phyloP scores from a whole-genome alignment of 2,113 vertebrate species.

The Machaerirhynchus nigripectus region DNA sequence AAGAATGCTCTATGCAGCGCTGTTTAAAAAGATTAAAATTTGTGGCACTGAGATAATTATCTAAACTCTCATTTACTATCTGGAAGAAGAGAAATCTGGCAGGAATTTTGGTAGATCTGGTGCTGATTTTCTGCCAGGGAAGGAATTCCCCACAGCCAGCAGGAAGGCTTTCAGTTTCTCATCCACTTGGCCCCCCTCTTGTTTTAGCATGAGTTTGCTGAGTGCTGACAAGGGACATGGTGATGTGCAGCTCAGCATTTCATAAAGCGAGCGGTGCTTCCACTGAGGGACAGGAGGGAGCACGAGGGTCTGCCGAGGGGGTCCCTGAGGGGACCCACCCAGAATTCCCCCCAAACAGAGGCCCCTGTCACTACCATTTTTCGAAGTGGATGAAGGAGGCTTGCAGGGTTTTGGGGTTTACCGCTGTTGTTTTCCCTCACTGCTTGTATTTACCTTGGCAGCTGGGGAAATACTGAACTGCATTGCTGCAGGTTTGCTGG shows the following conservation, averaged over 20 bases:
- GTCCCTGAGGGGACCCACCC: not conserved
- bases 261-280: accelerated
- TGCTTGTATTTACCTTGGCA: conserved; percentile 2
- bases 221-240: not conserved
- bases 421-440: not conserved
- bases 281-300: accelerated
- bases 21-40: not conserved
- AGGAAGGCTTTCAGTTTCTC: conserved; percentile 12
- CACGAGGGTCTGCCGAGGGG: accelerated
- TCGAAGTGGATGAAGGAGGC: not conserved
- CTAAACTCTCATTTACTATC: not conserved
- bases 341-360: not conserved
- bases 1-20: not conserved
- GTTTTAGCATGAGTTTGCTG: not conserved
- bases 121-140: not conserved
- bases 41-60: not conserved
- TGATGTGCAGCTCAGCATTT: not conserved
- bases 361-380: not conserved
- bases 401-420: not conserved
- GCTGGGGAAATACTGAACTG: not conserved
- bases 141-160: not conserved
- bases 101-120: not conserved
- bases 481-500: not conserved
- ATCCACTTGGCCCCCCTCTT: not conserved
- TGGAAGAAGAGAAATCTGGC: not conserved